phyloP scores from a whole-genome alignment of 2,888 invertebrate species.

The Scaptodrosophila latifasciaeformis region DNA sequence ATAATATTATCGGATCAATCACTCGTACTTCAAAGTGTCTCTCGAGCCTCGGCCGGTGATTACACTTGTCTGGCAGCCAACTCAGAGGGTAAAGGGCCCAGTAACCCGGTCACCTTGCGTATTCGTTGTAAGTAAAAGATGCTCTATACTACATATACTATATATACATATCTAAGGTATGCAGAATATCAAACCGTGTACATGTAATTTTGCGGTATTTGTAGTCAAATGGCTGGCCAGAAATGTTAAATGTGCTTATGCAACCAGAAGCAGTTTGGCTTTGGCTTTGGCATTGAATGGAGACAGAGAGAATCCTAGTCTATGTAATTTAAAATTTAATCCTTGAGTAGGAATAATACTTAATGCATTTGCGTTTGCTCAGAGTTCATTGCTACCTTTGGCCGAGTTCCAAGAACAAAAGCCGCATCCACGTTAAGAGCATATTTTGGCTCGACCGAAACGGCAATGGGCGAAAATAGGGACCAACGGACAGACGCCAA shows the following conservation, averaged over 20 bases:
- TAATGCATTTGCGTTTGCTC: constrained; percentile 49
- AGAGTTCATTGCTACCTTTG: constrained; percentile 37
- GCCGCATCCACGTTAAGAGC: constrained; percentile 27
- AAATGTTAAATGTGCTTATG: too few relatives aligned
- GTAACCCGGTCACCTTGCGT: constrained; percentile 82
- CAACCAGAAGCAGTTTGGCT: background rate
- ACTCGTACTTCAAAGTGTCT: constrained; percentile 89
- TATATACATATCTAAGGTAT: background rate
- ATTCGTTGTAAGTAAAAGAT: constrained; percentile 81
- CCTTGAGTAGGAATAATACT: constrained; percentile 62
- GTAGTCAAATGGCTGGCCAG: too few relatives aligned
- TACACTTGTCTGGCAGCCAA: constrained; percentile 91
- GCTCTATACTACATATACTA: constrained; percentile 4
- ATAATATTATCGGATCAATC: constrained; percentile 91
- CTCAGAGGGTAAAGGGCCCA: constrained; percentile 86
- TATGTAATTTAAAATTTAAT: constrained; percentile 66
- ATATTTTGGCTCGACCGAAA: constrained; percentile 8
- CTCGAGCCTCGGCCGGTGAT: constrained; percentile 88
- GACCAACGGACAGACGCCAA: background rate
- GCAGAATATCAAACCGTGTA: too few relatives aligned
- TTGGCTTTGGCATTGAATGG: background rate
- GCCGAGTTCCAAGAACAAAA: constrained; percentile 46
- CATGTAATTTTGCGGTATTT: too few relatives aligned
- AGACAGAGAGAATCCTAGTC: constrained; percentile 32
- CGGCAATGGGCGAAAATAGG: background rate